Evolutionary conservation across 2,113 vertebrate genomes (phyloP).

Genomic region (Cyphomyrus plagiostoma): DNA sequence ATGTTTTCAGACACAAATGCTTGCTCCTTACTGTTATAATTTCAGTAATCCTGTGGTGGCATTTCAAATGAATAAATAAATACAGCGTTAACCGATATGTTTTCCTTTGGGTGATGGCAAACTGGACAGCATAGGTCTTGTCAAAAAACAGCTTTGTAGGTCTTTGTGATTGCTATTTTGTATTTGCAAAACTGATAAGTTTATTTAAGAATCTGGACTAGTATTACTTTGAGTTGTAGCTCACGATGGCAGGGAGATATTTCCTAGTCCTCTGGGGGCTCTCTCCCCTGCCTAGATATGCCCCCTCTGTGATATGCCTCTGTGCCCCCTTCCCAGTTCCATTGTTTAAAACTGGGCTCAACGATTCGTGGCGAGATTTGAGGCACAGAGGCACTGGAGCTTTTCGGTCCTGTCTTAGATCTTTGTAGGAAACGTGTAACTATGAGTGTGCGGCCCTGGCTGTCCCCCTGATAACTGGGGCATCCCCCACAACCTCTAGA

Average conservation of each 20-base stretch:
- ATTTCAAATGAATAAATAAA: not conserved
- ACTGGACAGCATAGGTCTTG: not conserved
- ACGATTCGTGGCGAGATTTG: conserved; percentile 43
- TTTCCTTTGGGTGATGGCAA: not conserved
- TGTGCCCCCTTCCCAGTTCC: not conserved
- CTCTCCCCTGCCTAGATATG: not conserved
- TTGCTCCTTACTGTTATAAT: not conserved
- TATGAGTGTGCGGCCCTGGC: not conserved
- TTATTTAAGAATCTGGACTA: not conserved
- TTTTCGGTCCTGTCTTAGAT: not conserved
- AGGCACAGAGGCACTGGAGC: conserved; percentile 35
- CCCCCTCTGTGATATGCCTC: too few species aligned
- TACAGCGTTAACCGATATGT: not conserved
- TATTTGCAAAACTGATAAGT: not conserved
- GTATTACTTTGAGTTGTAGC: not conserved
- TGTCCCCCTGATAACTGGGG: conserved; percentile 12
- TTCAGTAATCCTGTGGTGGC: not conserved
- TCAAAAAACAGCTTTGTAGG: not conserved
- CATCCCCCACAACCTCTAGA: conserved; percentile 25
- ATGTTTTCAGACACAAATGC: not conserved
- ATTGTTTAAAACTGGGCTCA: conserved; percentile 45
- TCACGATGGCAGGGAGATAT: not conserved
- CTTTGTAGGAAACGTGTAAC: not conserved
- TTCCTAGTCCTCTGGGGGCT: not conserved
- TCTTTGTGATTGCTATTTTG: not conserved